Conservation (phyloP, 2,888 invertebrate genomes). For the Ennomos quercinarius region DNA sequence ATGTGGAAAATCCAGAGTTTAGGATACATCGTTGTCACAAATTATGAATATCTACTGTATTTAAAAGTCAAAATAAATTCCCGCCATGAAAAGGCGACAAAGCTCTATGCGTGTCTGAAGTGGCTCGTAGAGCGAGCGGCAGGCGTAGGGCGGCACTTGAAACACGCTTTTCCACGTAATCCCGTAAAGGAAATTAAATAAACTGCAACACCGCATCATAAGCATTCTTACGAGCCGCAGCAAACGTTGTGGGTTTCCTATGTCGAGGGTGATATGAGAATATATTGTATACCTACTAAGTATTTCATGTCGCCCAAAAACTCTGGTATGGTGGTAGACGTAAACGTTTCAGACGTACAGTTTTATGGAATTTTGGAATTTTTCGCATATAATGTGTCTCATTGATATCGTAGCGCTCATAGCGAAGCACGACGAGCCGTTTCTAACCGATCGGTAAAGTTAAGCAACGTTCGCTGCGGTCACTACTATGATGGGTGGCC, state of each 20-base stretch:
- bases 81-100: constrained; percentile 14
- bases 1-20: no score
- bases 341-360: no score
- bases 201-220: constrained; percentile 81
- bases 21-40: no score
- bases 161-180: constrained; percentile 80
- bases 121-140: constrained; percentile 14
- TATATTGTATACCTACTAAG: neutral
- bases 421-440: no score
- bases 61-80: neutral
- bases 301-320: no score
- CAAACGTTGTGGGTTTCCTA: constrained; percentile 44
- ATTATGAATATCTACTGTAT: neutral
- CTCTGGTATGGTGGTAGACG: no score
- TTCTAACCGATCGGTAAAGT: no score
- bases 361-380: no score
- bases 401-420: no score
- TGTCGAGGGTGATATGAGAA: constrained; percentile 10
- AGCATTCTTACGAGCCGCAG: constrained; percentile 66
- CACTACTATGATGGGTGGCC: no score
- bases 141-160: constrained; percentile 53
- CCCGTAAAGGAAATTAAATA: constrained; percentile 84
- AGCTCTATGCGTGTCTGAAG: constrained; percentile 29
- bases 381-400: no score
- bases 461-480: no score